phyloP scores from a whole-genome alignment of 2,888 invertebrate species.

The Ametastegia equiseti region DNA sequence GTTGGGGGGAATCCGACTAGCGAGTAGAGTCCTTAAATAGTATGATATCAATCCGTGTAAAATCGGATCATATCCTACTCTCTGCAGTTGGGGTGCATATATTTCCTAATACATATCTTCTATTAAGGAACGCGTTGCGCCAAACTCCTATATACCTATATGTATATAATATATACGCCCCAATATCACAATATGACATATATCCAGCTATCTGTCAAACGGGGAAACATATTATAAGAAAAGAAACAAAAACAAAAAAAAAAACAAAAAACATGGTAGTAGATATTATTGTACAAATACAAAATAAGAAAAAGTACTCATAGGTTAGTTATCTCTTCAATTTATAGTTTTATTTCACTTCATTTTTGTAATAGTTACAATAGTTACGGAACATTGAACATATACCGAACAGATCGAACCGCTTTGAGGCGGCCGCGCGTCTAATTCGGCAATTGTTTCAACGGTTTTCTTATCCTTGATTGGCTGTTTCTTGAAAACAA shows the following conservation, averaged over 20 bases:
- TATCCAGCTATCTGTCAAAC: not conserved
- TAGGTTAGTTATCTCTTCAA: too few relatives aligned
- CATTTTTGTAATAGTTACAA: too few relatives aligned
- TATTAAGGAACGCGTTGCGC: slow-evolving; percentile 45
- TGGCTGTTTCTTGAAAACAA: too few relatives aligned
- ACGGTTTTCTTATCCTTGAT: too few relatives aligned
- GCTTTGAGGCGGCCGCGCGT: too few relatives aligned
- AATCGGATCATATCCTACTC: slow-evolving; percentile 64
- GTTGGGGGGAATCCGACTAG: slow-evolving; percentile 50
- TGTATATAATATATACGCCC: too few relatives aligned
- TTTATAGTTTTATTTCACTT: too few relatives aligned
- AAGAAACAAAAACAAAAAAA: not conserved
- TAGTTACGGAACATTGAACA: too few relatives aligned
- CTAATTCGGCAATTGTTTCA: too few relatives aligned
- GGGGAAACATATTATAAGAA: not conserved
- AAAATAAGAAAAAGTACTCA: too few relatives aligned
- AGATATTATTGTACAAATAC: too few relatives aligned
- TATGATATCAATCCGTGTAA: slow-evolving; percentile 62
- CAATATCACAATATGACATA: not conserved
- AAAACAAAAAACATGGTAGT: not conserved
- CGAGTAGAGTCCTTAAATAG: slow-evolving; percentile 43
- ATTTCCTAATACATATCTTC: slow-evolving; percentile 65
- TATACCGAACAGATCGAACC: too few relatives aligned
- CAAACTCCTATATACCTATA: not conserved
- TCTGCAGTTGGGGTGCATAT: slow-evolving; percentile 69